Evolutionary conservation across 1,140 invertebrate genomes (phyloP).

Genomic region (Rhopalosiphum maidis): DNA sequence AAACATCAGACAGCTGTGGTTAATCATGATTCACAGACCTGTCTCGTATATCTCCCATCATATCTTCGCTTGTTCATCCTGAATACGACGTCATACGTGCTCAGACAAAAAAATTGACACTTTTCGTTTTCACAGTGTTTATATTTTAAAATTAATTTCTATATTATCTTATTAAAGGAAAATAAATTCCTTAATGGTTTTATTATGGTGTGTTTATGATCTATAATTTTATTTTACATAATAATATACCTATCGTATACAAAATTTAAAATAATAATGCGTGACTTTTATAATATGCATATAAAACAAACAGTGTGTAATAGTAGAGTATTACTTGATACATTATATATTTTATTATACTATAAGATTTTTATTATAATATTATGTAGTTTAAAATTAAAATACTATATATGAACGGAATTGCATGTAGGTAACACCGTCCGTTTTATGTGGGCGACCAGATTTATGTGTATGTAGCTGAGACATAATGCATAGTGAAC

Average conservation of each 20-base stretch:
- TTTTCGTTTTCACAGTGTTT: slow-evolving; percentile 36
- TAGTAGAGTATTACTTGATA: background rate
- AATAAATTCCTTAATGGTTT: background rate
- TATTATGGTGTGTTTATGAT: background rate
- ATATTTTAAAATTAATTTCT: background rate
- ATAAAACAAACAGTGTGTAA: background rate
- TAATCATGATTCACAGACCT: slow-evolving; percentile 55
- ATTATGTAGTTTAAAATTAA: background rate
- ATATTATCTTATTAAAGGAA: background rate
- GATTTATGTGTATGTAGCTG: slow-evolving; percentile 36
- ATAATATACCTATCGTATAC: background rate
- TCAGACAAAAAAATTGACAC: background rate
- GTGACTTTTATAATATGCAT: background rate
- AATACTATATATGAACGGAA: background rate
- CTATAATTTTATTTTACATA: background rate
- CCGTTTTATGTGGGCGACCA: slow-evolving; percentile 53
- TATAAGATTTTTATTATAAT: background rate
- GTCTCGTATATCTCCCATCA: slow-evolving; percentile 48
- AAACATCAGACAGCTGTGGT: slow-evolving; percentile 55
- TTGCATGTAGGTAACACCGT: slow-evolving; percentile 1
- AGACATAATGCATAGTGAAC: slow-evolving; percentile 27
- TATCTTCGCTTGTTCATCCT: slow-evolving; percentile 47
- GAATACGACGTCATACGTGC: background rate
- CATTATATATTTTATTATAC: background rate
- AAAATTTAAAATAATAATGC: background rate